phyloP scores from a whole-genome alignment of 2,888 invertebrate genomes.

The Ichneumoninae sp. region DNA sequence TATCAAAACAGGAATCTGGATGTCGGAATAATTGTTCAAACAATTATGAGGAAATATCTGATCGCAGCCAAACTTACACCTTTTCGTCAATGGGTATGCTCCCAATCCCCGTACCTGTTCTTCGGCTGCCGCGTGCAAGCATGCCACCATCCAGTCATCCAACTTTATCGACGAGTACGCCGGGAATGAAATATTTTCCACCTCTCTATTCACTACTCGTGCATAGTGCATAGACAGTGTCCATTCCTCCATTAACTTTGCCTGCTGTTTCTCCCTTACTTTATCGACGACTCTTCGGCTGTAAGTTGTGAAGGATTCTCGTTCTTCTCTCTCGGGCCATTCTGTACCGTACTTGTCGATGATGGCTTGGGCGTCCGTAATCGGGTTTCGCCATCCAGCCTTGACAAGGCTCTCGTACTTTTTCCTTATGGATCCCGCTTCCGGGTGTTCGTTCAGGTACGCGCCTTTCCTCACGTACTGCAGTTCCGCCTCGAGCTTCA shows the following conservation, averaged over 20 bases:
- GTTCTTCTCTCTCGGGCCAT: not conserved
- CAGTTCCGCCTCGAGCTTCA: slow-evolving; percentile 28
- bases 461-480: slow-evolving; percentile 34
- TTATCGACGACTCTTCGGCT: not conserved
- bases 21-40: too few species aligned
- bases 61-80: slow-evolving; percentile 2
- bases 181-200: not conserved
- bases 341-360: not conserved
- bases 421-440: not conserved
- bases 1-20: not conserved
- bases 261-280: not conserved
- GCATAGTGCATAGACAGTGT: not conserved
- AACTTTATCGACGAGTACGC: not conserved
- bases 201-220: not conserved
- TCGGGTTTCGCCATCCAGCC: slow-evolving; percentile 36
- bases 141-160: slow-evolving; percentile 6
- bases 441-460: slow-evolving; percentile 28
- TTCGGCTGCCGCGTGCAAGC: slow-evolving; percentile 5
- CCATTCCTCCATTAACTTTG: not conserved
- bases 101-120: not conserved
- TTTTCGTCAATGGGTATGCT: too few species aligned
- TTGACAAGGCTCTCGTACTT: slow-evolving; percentile 8
- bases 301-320: not conserved
- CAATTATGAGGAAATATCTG: not conserved
- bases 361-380: slow-evolving; percentile 5